These are phyloP conservation scores for Drosophila watanabei DNA, from an alignment of 1,140 invertebrate species.

Conservation along the genomic window DNA sequence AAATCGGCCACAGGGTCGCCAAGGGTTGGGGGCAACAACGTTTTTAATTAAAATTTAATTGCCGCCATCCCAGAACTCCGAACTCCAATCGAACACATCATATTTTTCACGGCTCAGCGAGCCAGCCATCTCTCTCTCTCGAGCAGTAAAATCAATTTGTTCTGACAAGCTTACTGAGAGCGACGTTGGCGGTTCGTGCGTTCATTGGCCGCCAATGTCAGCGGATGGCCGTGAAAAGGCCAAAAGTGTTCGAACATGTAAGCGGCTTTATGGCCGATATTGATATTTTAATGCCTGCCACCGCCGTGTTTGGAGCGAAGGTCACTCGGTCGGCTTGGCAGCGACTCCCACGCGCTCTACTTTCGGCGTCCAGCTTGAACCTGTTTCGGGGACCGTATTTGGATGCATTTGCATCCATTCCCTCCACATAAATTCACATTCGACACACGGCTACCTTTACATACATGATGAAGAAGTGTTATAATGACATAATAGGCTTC, in stretches of 20 bases:
- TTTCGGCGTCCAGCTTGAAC: conserved; percentile 15
- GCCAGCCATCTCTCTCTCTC: too few relatives aligned
- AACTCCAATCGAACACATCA: conserved; percentile 2
- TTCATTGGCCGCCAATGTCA: conserved; percentile 62
- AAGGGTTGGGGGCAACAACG: conserved; percentile 26
- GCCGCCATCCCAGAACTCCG: conserved; percentile 29
- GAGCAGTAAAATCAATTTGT: conserved; percentile 63
- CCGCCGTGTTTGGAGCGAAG: conserved; percentile 57
- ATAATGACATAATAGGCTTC: conserved; percentile 78
- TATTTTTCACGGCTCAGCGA: conserved; percentile 45
- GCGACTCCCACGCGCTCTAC: conserved; percentile 47
- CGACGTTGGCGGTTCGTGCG: conserved; percentile 59
- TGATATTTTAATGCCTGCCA: conserved; percentile 57
- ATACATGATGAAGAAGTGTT: conserved; percentile 66
- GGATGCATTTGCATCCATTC: conserved; percentile 25
- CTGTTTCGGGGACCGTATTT: conserved; percentile 36
- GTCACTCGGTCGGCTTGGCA: conserved; percentile 36
- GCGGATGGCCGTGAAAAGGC: conserved; percentile 71
- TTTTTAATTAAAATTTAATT: conserved; percentile 68
- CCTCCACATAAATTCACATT: conserved; percentile 11
- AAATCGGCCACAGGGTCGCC: conserved; percentile 44
- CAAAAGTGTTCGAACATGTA: conserved; percentile 67
- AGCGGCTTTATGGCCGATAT: conserved; percentile 60
- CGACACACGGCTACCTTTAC: neutral
- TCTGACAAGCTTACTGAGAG: conserved; percentile 37